Evolutionary conservation across 1,140 invertebrate genomes (phyloP).

Genomic region (Oscheius sp.): DNA sequence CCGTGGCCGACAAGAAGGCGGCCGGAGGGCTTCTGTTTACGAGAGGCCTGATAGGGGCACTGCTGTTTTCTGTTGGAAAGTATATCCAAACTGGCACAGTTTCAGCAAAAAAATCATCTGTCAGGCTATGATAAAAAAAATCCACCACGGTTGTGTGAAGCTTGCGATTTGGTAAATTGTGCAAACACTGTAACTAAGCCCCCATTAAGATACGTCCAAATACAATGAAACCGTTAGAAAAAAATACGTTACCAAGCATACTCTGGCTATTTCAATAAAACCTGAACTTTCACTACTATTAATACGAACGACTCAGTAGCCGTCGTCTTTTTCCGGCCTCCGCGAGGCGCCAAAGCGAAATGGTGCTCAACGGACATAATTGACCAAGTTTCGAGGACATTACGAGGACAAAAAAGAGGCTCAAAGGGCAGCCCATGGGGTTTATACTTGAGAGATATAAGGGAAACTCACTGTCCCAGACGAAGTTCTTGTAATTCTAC

Average conservation of each 20-base stretch:
- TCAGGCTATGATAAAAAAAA: neutral
- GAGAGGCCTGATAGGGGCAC: neutral
- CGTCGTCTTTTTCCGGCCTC: neutral
- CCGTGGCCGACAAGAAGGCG: neutral
- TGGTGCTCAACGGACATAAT: neutral
- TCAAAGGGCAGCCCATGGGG: neutral
- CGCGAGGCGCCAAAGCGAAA: neutral
- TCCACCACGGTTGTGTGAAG: neutral
- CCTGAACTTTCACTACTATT: neutral
- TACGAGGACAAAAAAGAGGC: neutral
- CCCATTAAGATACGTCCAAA: no score
- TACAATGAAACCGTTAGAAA: no score
- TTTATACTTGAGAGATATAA: neutral
- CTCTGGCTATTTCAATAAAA: no score
- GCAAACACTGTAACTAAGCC: neutral
- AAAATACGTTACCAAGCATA: no score
- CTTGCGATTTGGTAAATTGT: no score
- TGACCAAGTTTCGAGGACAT: neutral
- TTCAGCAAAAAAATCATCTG: neutral
- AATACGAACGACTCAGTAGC: neutral
- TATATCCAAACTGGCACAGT: neutral
- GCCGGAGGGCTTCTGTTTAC: no score
- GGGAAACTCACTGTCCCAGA: conserved; percentile 41
- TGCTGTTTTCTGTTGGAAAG: neutral
- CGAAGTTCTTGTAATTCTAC: conserved; percentile 37